Conservation (phyloP, 2,797 vertebrate genomes). For the Mionectes olivaceus region DNA sequence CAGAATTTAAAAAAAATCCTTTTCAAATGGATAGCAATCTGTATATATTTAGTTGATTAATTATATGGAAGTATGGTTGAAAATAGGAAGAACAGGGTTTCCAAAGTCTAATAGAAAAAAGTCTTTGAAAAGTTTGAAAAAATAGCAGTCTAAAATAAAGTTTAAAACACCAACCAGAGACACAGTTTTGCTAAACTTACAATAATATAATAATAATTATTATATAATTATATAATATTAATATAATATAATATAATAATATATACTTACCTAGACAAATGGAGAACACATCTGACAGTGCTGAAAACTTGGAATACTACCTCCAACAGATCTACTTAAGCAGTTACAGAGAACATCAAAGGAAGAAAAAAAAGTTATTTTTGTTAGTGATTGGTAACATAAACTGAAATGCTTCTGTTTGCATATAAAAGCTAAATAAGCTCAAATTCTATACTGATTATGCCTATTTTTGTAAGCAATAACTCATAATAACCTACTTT, state of each 20-base stretch:
- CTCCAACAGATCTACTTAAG: constrained; percentile 9
- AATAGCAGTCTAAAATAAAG: no score
- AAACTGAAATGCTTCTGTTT: background rate
- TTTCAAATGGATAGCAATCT: background rate
- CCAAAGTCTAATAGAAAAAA: background rate
- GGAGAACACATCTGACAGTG: background rate
- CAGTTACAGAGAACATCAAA: background rate
- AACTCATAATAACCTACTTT: background rate
- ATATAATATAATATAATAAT: no score
- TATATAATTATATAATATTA: background rate
- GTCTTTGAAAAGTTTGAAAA: background rate
- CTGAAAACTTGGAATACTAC: constrained; percentile 1
- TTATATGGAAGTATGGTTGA: background rate
- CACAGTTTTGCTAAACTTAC: background rate
- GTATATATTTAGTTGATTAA: background rate
- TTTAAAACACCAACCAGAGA: background rate
- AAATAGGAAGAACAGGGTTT: background rate
- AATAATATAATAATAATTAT: background rate
- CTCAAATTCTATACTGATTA: background rate
- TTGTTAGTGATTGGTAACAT: background rate
- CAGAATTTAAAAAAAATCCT: background rate
- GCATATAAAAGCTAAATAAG: background rate
- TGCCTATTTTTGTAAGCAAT: background rate
- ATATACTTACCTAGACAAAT: background rate
- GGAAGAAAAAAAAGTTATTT: constrained; percentile 14